Base-by-base conservation (phyloP, 1,140 invertebrate species). In the Drosophila takahashii region DNA sequence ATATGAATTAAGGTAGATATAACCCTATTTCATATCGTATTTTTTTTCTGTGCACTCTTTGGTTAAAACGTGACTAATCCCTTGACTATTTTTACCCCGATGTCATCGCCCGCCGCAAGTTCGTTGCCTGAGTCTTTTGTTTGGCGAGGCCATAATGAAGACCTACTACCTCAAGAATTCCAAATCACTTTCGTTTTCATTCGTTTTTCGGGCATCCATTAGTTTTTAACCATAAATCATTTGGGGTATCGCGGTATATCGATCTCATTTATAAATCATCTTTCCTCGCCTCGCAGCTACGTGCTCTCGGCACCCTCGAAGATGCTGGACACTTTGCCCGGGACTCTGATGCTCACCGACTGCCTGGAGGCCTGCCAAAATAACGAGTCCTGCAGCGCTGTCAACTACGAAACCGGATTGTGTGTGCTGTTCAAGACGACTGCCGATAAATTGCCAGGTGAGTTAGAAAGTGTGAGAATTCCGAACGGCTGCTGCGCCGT, bases 381-480 rank as follows among this genome's bases (percentile, higher is more conserved):
- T 79, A 98, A 98, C 93, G 95, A 96, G 92, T 96, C 95, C 76
- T 98, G 98, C 93, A 95, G 95, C 90, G 95, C 97, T 69, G 96
- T 98, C 93, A 98, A 98, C 94, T 98, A 98, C 93, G 98, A 98
- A 94, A 98, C 98, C 56, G 98, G 97, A 50, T 95, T 98, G 26
- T 98, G 98, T 93, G 97, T 98, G 69, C 95, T 98, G 47, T 98
- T 98, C 94, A 96, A 95, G 91, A 96, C 96, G 29, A 97, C 97
- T 90, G 97, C 97, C 77, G 96, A 97, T 92, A 95, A 95, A 92
- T 94, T 96, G 92, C 97, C 97, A 93, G 96, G 97, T 98, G 94
- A 96, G 90, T 84, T 84, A 89, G 84, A 89, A 89, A 89, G 84
- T 89, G 84, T 89, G 84, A 89, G 84, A 86, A 86, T 86, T 58